Conservation (phyloP, 2,797 vertebrate species). For the Staurois parvus region DNA sequence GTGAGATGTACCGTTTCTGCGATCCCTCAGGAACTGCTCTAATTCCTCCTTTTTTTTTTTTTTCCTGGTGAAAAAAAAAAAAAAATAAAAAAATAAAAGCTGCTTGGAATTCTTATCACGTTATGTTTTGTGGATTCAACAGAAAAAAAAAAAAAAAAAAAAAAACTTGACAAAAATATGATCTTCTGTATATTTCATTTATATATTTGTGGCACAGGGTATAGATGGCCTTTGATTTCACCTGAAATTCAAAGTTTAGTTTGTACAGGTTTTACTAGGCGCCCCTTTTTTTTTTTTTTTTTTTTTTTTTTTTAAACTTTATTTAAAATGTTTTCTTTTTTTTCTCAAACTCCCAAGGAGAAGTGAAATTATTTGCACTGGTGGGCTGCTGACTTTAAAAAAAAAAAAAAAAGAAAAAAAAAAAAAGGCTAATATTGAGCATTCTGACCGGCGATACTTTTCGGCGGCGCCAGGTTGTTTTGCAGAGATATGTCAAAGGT, state of each 20-base stretch:
- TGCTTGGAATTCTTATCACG: slow-evolving; percentile 66
- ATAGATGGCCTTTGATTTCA: slow-evolving; percentile 67
- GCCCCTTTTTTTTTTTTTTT: slow-evolving; percentile 61
- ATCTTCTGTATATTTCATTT: slow-evolving; percentile 73
- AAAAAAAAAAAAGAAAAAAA: too few relatives aligned
- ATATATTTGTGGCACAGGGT: slow-evolving; percentile 78
- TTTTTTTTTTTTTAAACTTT: slow-evolving; percentile 67
- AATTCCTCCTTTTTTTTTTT: slow-evolving; percentile 22
- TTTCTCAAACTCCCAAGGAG: slow-evolving; percentile 71
- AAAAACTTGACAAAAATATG: background rate
- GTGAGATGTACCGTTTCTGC: slow-evolving; percentile 79
- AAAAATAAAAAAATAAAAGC: slow-evolving; percentile 63
- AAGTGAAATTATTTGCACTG: slow-evolving; percentile 25
- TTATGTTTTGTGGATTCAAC: background rate
- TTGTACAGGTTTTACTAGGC: slow-evolving; percentile 68
- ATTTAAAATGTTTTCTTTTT: slow-evolving; percentile 64
- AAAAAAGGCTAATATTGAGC: background rate
- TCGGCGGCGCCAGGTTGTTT: background rate
- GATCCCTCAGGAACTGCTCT: slow-evolving; percentile 83
- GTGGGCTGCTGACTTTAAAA: background rate
- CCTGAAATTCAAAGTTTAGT: slow-evolving; percentile 69
- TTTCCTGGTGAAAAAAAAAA: background rate
- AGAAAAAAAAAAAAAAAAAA: background rate
- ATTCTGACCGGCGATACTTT: too few relatives aligned
- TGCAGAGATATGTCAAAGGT: background rate